These are phyloP conservation scores for Parasteatoda lunata DNA, from an alignment of 2,888 invertebrate species.

Conservation along the genomic window DNA sequence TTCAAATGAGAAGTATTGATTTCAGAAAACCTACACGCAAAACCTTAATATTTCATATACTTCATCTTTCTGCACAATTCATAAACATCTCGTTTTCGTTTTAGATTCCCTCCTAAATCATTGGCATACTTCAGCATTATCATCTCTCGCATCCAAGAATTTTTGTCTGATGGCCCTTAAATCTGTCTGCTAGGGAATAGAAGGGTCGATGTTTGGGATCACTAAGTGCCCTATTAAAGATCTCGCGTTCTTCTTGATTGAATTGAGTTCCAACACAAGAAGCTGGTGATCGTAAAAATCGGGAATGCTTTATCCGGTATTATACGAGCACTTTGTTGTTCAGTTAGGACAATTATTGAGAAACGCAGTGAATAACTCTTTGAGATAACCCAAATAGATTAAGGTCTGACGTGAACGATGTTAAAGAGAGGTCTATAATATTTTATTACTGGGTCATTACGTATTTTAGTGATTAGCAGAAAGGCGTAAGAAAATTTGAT, in stretches of 20 bases:
- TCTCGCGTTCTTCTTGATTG: slow-evolving; percentile 18
- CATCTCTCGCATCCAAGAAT: slow-evolving; percentile 12
- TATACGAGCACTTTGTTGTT: slow-evolving; percentile 52
- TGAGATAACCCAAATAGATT: neutral
- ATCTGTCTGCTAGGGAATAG: slow-evolving; percentile 15
- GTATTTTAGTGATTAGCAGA: too few relatives aligned
- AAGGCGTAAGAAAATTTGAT: too few relatives aligned
- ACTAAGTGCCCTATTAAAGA: slow-evolving; percentile 18
- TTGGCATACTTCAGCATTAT: neutral
- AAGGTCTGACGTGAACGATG: neutral
- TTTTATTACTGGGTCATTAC: too few relatives aligned
- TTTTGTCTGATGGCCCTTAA: slow-evolving; percentile 20
- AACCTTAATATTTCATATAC: too few relatives aligned
- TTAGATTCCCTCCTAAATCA: slow-evolving; percentile 13
- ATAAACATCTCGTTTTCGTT: slow-evolving; percentile 3
- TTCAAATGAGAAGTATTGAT: too few relatives aligned
- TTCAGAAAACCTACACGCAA: too few relatives aligned
- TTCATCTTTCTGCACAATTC: neutral
- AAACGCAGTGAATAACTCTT: slow-evolving; percentile 26
- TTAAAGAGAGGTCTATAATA: neutral
- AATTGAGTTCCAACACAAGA: slow-evolving; percentile 11
- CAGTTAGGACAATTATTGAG: slow-evolving; percentile 37
- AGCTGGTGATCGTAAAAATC: slow-evolving; percentile 31
- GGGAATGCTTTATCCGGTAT: slow-evolving; percentile 21
- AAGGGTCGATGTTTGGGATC: slow-evolving; percentile 6